These are phyloP conservation scores for Cirrhinus molitorella DNA, from an alignment of 2,797 vertebrate genomes.

Conservation along the genomic window DNA sequence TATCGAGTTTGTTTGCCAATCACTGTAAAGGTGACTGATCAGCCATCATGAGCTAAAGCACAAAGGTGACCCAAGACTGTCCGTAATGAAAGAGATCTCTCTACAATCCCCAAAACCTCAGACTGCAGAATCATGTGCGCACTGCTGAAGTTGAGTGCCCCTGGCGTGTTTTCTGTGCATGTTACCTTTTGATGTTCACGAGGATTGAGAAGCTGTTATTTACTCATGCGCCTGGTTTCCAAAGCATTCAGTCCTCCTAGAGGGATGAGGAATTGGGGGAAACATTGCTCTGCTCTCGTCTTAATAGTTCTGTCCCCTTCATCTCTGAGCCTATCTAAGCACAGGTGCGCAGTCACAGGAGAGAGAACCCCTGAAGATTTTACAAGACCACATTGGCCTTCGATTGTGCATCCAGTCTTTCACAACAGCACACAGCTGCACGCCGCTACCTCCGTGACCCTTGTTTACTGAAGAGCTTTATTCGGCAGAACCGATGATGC, in stretches of 20 bases:
- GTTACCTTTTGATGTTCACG: slow-evolving; percentile 71
- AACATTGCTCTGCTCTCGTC: neutral
- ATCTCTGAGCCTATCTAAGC: slow-evolving; percentile 45
- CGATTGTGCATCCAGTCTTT: slow-evolving; percentile 71
- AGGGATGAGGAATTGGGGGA: slow-evolving; percentile 28
- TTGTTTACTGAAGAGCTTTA: slow-evolving; percentile 79
- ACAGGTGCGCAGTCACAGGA: slow-evolving; percentile 77
- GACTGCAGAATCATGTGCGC: neutral
- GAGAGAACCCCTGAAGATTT: slow-evolving; percentile 74
- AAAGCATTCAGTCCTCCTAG: slow-evolving; percentile 46
- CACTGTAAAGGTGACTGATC: neutral
- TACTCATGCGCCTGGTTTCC: slow-evolving; percentile 50
- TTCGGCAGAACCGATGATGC: slow-evolving; percentile 71
- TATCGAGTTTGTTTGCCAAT: too few species aligned
- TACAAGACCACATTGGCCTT: slow-evolving; percentile 74
- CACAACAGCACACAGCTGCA: slow-evolving; percentile 75
- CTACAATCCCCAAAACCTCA: neutral
- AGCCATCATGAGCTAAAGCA: neutral
- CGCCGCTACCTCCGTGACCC: slow-evolving; percentile 74
- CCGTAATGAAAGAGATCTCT: neutral
- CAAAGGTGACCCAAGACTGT: neutral
- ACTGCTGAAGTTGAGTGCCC: slow-evolving; percentile 59
- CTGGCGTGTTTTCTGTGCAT: slow-evolving; percentile 60
- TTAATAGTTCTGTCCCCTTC: slow-evolving; percentile 18
- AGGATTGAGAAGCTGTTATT: slow-evolving; percentile 55